A percentile compares a stretch with the other conserved stretches of the same genome.
phyloP scores from a whole-genome alignment of 1,140 invertebrate species.

The Dryas iulia region DNA sequence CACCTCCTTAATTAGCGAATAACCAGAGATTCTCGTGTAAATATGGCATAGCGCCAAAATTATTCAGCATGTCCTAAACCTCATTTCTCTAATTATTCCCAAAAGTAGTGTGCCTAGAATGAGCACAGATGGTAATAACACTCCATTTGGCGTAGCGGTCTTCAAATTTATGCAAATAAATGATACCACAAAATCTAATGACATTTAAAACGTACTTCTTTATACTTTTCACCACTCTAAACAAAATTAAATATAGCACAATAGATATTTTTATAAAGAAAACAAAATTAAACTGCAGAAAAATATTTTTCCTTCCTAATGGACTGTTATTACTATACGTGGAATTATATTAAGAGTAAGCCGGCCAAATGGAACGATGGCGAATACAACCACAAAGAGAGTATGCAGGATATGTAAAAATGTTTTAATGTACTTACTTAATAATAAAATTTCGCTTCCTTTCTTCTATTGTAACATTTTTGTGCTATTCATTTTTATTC shows the following conservation, averaged over 20 bases:
- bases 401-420: background rate
- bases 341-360: constrained; percentile 19
- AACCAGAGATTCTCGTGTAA: background rate
- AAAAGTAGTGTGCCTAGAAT: constrained; percentile 17
- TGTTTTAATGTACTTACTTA: background rate
- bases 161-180: constrained; percentile 24
- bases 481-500: background rate
- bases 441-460: background rate
- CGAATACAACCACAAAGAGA: background rate
- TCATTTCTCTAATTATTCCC: constrained; percentile 27
- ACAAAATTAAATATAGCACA: constrained; percentile 16
- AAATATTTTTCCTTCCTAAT: constrained; percentile 5
- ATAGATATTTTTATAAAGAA: background rate
- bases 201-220: background rate
- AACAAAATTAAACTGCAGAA: constrained; percentile 21
- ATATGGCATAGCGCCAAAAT: constrained; percentile 14
- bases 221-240: background rate
- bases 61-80: constrained; percentile 9
- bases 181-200: constrained; percentile 11
- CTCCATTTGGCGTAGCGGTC: constrained; percentile 9
- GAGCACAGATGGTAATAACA: constrained; percentile 24
- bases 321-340: constrained; percentile 13
- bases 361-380: background rate
- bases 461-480: background rate
- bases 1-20: background rate